Percentiles rank a stretch among this genome's conserved stretches.
These are phyloP conservation scores for Alectura lathami DNA, from an alignment of 2,113 vertebrate genomes.

Conservation along the genomic window DNA sequence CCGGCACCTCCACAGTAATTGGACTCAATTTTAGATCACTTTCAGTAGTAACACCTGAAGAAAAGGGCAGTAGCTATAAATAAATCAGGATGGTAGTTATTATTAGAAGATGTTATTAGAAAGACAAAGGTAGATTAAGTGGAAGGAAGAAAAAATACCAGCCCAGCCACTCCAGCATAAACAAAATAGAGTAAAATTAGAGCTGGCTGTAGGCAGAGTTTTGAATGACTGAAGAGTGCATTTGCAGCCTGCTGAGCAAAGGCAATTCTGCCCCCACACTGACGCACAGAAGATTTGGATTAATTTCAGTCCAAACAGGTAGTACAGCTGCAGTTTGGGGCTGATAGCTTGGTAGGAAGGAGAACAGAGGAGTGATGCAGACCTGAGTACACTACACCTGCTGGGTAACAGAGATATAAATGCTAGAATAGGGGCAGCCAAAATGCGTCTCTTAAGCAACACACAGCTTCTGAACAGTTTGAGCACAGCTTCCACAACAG, in stretches of 20 bases:
- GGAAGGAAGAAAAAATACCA: neutral
- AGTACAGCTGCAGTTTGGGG: neutral
- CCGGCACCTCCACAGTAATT: neutral
- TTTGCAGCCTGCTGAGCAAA: conserved; percentile 35
- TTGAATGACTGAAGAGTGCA: conserved; percentile 43
- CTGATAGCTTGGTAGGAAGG: neutral
- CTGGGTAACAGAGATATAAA: conserved; percentile 32
- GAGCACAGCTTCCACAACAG: conserved; percentile 11
- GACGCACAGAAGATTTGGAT: conserved; percentile 19
- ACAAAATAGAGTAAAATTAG: conserved; percentile 46
- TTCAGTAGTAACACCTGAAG: neutral
- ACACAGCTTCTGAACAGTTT: neutral
- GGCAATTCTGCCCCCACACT: conserved; percentile 11
- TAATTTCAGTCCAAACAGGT: conserved; percentile 35
- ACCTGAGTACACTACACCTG: neutral
- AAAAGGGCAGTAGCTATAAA: conserved; percentile 24
- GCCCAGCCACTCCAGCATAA: conserved; percentile 35
- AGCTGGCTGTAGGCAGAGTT: conserved; percentile 47
- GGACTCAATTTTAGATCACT: conserved; percentile 19
- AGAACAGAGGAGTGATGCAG: neutral
- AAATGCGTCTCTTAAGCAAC: neutral
- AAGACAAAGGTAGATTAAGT: conserved; percentile 25
- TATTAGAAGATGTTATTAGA: conserved; percentile 22
- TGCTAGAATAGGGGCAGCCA: neutral
- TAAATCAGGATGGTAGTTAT: neutral